These are phyloP conservation scores for Thymelicus acteon DNA, from an alignment of 2,888 invertebrate species.

Conservation along the genomic window DNA sequence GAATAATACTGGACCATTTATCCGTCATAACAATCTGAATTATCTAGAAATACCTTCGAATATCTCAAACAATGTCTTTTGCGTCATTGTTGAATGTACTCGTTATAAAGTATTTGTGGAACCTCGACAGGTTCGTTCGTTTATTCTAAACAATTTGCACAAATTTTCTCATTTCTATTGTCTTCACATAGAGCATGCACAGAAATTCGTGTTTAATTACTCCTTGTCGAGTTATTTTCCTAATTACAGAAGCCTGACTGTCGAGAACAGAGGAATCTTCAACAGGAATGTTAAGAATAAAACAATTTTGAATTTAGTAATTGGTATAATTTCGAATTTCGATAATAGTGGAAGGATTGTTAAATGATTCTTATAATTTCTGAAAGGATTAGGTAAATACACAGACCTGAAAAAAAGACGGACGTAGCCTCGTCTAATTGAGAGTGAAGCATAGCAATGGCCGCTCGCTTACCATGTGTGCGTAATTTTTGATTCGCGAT, in stretches of 20 bases:
- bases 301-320: not conserved
- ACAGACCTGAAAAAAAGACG: too few species aligned
- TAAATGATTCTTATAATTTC: too few species aligned
- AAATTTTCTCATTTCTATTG: slow-evolving; percentile 2
- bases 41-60: not conserved
- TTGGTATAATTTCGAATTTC: too few species aligned
- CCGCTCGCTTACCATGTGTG: too few species aligned
- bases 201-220: slow-evolving; percentile 4
- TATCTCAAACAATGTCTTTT: not conserved
- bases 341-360: too few species aligned
- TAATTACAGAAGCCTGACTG: not conserved
- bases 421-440: too few species aligned
- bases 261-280: not conserved
- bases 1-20: not conserved
- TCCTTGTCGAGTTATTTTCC: not conserved
- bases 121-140: not conserved
- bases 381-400: too few species aligned
- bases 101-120: not conserved
- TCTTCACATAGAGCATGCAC: not conserved
- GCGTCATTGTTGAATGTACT: not conserved
- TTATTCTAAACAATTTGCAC: not conserved
- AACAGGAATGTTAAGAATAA: not conserved
- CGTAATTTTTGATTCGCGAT: too few species aligned
- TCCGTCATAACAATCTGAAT: not conserved
- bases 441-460: too few species aligned